Evolutionary conservation across 1,140 invertebrate species (phyloP), one percentile per base, ranked within the genome.

Genomic region (Gonioctena quinquepunctata): DNA sequence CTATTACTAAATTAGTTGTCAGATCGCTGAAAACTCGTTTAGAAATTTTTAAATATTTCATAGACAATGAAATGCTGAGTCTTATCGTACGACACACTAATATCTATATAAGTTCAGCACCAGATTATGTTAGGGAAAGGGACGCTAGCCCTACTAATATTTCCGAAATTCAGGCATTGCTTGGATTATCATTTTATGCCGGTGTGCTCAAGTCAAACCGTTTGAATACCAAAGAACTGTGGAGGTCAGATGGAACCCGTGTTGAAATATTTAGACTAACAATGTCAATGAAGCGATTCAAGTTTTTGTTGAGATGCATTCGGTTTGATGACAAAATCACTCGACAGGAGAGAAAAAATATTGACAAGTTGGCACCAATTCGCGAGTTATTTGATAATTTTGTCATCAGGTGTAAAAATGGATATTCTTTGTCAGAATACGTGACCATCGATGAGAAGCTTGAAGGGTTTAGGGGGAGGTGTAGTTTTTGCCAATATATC

Each of bases 371-470:
- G 16, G 82, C 82, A 57, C 76, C 80, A 6, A 79, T 84, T 50
- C 59, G 80, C 42, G 68, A 80, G 48, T n/a, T 83, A 6, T 84
- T 81, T 73, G 76, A 83, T 57, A 49, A 57, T 5, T 82, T 84
- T 68, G 75, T 80, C 11, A 2, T 70, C 8, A 82, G 77, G 3
- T 84, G 79, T 71, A 66, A 81, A 52, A 73, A 79, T 82, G 79
- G 73, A 2, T 83, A 81, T 61, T 69, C 72, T 28, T 64, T 73
- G n/a, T 66, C 70, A 54, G 76, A 81, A 69, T 74, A 76, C 18
- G 68, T 82, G 5, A 83, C 79, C n/a, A 79, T 84, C 23, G 84
- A 86, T 71, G 82, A 86, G 72, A 83, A 80, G 72, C 72, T 86
- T 2, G 66, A 78, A 64, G 67, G 66, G 8, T 85, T 84, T 70